Base-by-base conservation (phyloP, 2,888 invertebrate species). In the Allolobophora icterica region DNA sequence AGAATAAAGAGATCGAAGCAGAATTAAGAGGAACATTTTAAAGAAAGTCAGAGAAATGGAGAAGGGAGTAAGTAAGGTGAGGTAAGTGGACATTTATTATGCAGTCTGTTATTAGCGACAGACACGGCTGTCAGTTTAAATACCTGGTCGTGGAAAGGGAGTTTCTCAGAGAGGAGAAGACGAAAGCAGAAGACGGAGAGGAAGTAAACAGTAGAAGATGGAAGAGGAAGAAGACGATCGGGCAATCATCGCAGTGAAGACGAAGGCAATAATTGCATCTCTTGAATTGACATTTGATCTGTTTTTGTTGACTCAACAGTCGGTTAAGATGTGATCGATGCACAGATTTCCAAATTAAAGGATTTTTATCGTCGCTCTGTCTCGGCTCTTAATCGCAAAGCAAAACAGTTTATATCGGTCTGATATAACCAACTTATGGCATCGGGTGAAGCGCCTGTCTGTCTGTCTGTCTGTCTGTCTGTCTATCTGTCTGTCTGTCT, bases 361-460 rank as follows among this genome's bases (percentile, higher is more conserved):
- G 11, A 71, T n/a, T 71, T n/a, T 8, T 13, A 30, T 71, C 71
- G 52, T 71, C 71, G 71, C 21, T 52, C 42, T n/a, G 52, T 71
- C 71, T 71, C n/a, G 0, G n/a, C 71, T 71, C 30, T 71, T 30
- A 30, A 8, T n/a, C 71, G 30, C 71, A 71, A 30, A 71, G n/a
- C 71, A 71, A n/a, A 71, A n/a, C 71, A n/a, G n/a, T 71, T 71
- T 71, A 30, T 71, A n/a, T 52, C 21, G 71, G 30, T 71, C 71
- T n/a, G 71, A 71, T 71, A 71, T 71, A 71, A 71, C 71, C 71
- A 71, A 71, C 71, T 71, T 71, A n/a, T n/a, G n/a, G 71, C n/a
- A 30, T 71, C 30, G n/a, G 13, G n/a, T n/a, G 71, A 71, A 17
- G 8, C n/a, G n/a, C 30, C 33, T 34, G 8, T n/a, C 84, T 84